Base-by-base conservation (phyloP, 2,888 invertebrate species). In the Choreutis nemorana region DNA sequence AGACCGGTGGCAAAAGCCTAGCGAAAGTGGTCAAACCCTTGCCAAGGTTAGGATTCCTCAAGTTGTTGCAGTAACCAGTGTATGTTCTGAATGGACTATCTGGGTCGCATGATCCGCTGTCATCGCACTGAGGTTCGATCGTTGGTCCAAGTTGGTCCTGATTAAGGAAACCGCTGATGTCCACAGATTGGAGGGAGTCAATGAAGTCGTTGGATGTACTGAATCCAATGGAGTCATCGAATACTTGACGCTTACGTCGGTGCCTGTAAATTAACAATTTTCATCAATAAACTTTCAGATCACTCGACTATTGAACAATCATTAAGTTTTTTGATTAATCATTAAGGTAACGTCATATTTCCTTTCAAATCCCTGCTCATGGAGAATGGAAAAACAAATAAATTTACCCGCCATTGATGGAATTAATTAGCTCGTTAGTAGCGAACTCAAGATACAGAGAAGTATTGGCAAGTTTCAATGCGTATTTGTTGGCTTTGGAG, bases 21-120 rank as follows among this genome's bases (percentile, higher is more conserved):
- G 91, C 88, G 52, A 95, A 94, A 0, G 91, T 90, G 0, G 92
- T 90, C 48, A 94, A 73, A 45, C 92, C 88, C 55, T 91, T 90
- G 10, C 93, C 95, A 49, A 90, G 83, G 32, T 82, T 84, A 0
- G 94, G 92, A 51, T 91, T 90, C 16, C 89, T 82, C 28, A 94
- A 61, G 55, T 95, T 95, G 51, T 95, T 95, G 54, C 95, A 95
- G 47, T 90, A 88, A 1, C 94, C 94, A 1, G 90, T 89, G 35
- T 88, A 83, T 0, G 88, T 86, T 42, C 91, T 81, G 64, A 87
- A 90, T 0, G 86, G 89, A 3, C 71, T 82, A 20, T 81, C 84
- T 4, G 86, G 81, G 45, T 92, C 89, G 48, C 94, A 94, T 2
- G 87, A 78, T 0, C 84, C 81, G 1, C 73, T 78, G 31, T 90